Evolutionary conservation across 2,888 invertebrate species (phyloP).

Genomic region (Ephialtes manifestator): DNA sequence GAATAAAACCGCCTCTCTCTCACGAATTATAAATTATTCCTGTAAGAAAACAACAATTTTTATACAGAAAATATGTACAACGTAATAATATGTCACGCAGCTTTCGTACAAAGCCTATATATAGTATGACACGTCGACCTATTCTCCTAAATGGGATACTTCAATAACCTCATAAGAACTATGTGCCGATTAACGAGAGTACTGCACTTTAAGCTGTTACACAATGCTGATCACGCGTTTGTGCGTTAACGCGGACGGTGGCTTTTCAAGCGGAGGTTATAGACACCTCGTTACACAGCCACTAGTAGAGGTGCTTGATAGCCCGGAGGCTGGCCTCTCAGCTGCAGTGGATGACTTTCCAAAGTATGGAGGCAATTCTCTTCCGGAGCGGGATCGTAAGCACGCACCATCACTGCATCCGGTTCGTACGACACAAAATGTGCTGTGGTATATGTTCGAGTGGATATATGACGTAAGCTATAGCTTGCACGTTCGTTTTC

Average conservation of each 20-base stretch:
- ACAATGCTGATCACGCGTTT: constrained; percentile 59
- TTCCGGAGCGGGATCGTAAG: constrained; percentile 1
- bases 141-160: not conserved
- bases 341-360: constrained; percentile 16
- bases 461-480: constrained; percentile 23
- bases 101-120: not conserved
- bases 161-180: constrained; percentile 1
- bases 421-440: constrained; percentile 17
- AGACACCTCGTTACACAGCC: constrained; percentile 34
- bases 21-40: no score
- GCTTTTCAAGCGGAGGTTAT: constrained; percentile 35
- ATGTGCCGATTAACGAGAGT: constrained; percentile 46
- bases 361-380: constrained; percentile 33
- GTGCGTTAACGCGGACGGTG: constrained; percentile 15
- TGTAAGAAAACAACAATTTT: no score
- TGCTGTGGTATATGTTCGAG: not conserved
- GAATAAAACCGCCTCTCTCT: no score
- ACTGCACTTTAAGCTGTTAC: constrained; percentile 13
- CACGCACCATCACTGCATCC: constrained; percentile 12
- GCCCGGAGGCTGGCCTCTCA: constrained; percentile 10
- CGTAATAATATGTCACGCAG: not conserved
- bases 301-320: constrained; percentile 18
- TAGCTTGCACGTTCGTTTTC: constrained; percentile 15
- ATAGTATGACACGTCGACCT: not conserved
- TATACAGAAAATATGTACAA: no score